Evolutionary conservation across 1,140 invertebrate genomes (phyloP).

Genomic region (Lineus longissimus): DNA sequence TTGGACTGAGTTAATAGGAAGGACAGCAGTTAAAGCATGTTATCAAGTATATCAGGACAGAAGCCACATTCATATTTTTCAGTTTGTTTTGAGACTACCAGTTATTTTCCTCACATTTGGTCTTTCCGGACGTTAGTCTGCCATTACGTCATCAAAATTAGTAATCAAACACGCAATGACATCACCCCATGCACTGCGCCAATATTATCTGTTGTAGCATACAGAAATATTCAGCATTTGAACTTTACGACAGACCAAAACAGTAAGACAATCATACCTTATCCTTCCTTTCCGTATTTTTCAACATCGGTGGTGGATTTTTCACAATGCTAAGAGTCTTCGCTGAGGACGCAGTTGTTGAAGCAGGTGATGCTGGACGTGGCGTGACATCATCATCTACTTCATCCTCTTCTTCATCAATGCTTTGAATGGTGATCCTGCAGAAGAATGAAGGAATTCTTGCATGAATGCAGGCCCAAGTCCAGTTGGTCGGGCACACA

Average conservation of each 20-base stretch:
- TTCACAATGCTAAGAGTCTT: neutral
- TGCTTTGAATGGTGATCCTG: constrained; percentile 35
- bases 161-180: too few species aligned
- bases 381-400: constrained; percentile 20
- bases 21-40: neutral
- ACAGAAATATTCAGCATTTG: neutral
- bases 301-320: neutral
- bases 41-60: neutral
- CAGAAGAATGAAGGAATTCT: neutral
- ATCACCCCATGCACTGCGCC: too few species aligned
- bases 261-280: too few species aligned
- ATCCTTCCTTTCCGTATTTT: neutral
- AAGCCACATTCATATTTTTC: too few species aligned
- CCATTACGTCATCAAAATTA: too few species aligned
- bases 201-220: too few species aligned
- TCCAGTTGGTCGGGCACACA: too few species aligned
- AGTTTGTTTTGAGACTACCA: too few species aligned
- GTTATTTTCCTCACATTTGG: too few species aligned
- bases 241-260: too few species aligned
- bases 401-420: constrained; percentile 32
- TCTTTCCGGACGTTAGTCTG: too few species aligned
- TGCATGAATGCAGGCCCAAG: neutral
- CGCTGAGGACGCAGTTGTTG: constrained; percentile 7
- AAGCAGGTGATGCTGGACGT: constrained; percentile 29
- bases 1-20: neutral